Evolutionary conservation across 2,888 invertebrate species (phyloP).

Genomic region (Autographa pulchrina): DNA sequence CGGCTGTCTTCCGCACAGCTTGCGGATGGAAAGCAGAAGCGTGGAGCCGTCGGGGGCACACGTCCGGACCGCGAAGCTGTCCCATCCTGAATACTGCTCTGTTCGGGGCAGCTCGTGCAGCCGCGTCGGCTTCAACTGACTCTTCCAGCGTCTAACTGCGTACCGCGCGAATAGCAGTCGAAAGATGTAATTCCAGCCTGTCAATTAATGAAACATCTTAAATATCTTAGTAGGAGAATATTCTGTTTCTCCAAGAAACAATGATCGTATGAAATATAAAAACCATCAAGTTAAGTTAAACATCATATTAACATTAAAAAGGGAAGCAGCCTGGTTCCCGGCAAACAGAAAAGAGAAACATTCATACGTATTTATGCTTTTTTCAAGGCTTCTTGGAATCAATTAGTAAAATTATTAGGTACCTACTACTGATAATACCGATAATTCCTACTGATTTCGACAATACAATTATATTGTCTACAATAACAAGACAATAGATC

Average conservation of each 20-base stretch:
- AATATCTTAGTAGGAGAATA: too few relatives aligned
- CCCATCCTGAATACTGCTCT: constrained; percentile 74
- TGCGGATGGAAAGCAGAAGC: constrained; percentile 87
- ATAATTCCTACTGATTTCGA: not conserved
- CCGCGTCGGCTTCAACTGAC: constrained; percentile 56
- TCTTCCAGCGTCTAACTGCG: constrained; percentile 80
- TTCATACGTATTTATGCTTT: too few relatives aligned
- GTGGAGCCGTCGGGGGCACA: constrained; percentile 89
- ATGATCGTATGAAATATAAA: not conserved
- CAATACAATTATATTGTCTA: too few relatives aligned
- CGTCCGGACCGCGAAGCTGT: constrained; percentile 85
- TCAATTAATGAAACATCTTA: not conserved
- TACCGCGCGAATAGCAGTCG: constrained; percentile 80
- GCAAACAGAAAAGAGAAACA: too few relatives aligned
- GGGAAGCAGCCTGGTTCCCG: too few relatives aligned
- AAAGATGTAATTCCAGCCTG: constrained; percentile 86
- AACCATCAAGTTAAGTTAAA: not conserved
- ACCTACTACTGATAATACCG: too few relatives aligned
- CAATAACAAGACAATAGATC: too few relatives aligned
- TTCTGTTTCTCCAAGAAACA: not conserved
- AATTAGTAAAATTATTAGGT: too few relatives aligned
- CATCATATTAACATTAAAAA: too few relatives aligned
- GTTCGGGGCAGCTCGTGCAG: constrained; percentile 70
- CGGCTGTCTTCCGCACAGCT: constrained; percentile 80
- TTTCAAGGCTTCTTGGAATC: too few relatives aligned